Evolutionary conservation across 2,113 vertebrate genomes (phyloP).

Genomic region (Enhydra lutris): DNA sequence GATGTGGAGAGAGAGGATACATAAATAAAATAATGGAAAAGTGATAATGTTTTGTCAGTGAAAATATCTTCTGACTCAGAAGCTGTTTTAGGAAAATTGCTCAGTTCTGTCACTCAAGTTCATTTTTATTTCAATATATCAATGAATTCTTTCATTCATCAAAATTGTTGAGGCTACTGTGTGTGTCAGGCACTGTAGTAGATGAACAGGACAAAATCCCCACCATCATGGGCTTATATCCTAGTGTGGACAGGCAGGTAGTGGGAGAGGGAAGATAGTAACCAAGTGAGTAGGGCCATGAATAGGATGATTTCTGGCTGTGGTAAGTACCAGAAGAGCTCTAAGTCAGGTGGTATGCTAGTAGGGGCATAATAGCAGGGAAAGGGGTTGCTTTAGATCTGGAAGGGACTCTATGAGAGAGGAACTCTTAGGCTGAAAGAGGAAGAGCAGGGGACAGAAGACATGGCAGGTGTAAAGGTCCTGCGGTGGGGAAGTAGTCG

Average conservation of each 20-base stretch:
- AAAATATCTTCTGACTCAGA: background rate
- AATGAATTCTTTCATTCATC: background rate
- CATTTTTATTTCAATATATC: background rate
- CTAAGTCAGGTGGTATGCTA: fast-evolving
- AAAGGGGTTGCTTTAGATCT: background rate
- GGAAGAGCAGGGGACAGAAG: background rate
- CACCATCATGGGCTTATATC: fast-evolving
- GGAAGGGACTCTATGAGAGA: background rate
- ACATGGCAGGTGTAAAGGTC: background rate
- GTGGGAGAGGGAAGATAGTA: background rate
- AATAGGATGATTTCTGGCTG: background rate
- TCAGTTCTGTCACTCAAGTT: too few species aligned
- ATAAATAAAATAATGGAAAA: background rate
- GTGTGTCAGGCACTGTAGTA: too few species aligned
- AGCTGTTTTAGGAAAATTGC: background rate
- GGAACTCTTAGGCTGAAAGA: too few species aligned
- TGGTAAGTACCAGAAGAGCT: background rate
- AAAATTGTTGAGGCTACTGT: background rate
- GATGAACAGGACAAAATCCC: background rate
- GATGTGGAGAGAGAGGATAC: background rate
- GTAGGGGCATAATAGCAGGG: background rate
- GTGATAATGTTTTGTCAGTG: too few species aligned
- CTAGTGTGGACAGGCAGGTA: fast-evolving
- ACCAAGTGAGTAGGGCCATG: fast-evolving
- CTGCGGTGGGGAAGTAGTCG: fast-evolving